Evolutionary conservation across 1,140 invertebrate species (phyloP), one percentile per base, ranked within the genome.

Genomic region (Amyelois transitella): DNA sequence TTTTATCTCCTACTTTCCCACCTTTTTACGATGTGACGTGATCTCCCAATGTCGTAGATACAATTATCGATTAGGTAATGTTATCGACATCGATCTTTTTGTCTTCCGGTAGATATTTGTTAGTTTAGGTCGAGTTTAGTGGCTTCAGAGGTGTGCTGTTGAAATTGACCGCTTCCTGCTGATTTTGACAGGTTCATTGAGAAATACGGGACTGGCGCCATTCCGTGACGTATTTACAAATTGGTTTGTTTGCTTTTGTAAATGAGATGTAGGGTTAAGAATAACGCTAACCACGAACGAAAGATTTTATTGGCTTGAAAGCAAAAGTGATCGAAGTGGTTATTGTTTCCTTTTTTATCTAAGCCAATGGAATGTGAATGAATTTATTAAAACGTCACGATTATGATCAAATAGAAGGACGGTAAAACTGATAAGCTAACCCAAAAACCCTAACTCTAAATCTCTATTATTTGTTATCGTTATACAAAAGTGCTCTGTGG

Each of bases 41-140:
- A 67, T 81, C n/a, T n/a, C 69, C 69, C 76, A 81, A 78, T 82
- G 81, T 83, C 83, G 72, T 75, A 81, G 83, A 86, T 84, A 87
- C 77, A 82, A 87, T 85, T 87, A 87, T 87, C 84, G 81, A 87
- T 87, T 85, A 82, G 75, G 80, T 82, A 79, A 84, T 80, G 72
- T 81, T 85, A 87, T 87, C 84, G 65, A 65, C 62, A 28, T 60
- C 77, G 72, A 85, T 85, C 81, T 85, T 66, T n/a, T 75, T 78
- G 78, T 87, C 81, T 87, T 87, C 84, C 81, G 84, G 84, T 85
- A 69, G 69, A 77, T 76, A 69, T 80, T 77, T 82, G 81, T 86
- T 85, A 75, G 72, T 79, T 86, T 83, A 82, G 81, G 83, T 55
- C 64, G 57, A 67, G 76, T 75, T 71, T 67, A 62, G 55, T 55